Evolutionary conservation across 2,113 vertebrate genomes (phyloP).

Genomic region (Proteles cristata): DNA sequence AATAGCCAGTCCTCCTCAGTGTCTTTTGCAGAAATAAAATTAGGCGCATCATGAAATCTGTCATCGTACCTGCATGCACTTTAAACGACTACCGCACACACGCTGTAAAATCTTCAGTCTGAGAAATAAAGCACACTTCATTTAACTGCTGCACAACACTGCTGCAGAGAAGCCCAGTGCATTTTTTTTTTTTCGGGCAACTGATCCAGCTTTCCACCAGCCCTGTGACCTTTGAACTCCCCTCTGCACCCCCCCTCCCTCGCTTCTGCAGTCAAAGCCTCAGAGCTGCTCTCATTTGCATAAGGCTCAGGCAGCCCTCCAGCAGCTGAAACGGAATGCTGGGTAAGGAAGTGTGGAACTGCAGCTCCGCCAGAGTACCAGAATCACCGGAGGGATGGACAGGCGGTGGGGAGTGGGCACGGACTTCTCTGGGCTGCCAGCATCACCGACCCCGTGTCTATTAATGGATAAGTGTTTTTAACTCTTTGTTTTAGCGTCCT

Average conservation of each 20-base stretch:
- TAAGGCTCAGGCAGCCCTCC: conserved; percentile 78
- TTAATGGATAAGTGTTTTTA: conserved; percentile 55
- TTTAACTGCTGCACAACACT: conserved; percentile 75
- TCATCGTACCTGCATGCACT: conserved; percentile 75
- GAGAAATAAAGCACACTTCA: conserved; percentile 68
- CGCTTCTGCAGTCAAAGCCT: conserved; percentile 81
- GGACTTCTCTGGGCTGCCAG: not conserved
- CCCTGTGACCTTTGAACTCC: conserved; percentile 83
- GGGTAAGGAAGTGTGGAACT: conserved; percentile 72
- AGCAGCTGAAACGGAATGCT: conserved; percentile 77
- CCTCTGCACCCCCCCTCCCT: conserved; percentile 55
- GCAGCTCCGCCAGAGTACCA: conserved; percentile 70
- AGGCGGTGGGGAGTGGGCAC: conserved; percentile 32
- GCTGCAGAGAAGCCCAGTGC: conserved; percentile 60
- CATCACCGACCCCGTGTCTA: not conserved
- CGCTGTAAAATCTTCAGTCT: conserved; percentile 73
- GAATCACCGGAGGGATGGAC: conserved; percentile 60
- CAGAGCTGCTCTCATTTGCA: conserved; percentile 82
- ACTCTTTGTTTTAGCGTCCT: conserved; percentile 51
- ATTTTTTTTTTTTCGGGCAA: conserved; percentile 71
- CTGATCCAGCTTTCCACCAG: conserved; percentile 78
- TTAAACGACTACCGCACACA: conserved; percentile 59
- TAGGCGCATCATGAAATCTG: conserved; percentile 80
- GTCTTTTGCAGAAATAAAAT: conserved; percentile 82
- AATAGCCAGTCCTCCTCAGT: conserved; percentile 41